Conservation (phyloP, 2,888 invertebrate genomes). For the Ectemnius lituratus region DNA sequence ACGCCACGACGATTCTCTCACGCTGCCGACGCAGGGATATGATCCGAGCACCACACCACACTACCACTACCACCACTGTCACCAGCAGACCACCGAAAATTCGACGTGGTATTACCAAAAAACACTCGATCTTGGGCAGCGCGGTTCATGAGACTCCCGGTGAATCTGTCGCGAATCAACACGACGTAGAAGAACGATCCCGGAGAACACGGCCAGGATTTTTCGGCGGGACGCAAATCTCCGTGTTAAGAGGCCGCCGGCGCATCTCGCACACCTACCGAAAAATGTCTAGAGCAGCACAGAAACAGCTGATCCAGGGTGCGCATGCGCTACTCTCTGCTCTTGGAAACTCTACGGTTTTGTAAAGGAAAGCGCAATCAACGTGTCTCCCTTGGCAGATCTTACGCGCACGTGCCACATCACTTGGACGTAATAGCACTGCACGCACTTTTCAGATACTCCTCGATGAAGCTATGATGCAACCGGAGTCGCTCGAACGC, state of each 20-base stretch:
- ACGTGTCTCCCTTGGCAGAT: too few species aligned
- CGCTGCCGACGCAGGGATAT: background rate
- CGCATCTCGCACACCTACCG: slow-evolving; percentile 1
- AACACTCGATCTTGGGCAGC: slow-evolving; percentile 32
- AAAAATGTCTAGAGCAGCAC: background rate
- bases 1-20: background rate
- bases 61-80: slow-evolving; percentile 23
- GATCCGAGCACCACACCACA: slow-evolving; percentile 6
- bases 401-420: too few species aligned
- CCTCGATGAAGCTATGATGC: background rate
- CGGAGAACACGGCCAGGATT: background rate
- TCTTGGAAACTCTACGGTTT: background rate
- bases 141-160: background rate
- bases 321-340: slow-evolving; percentile 7
- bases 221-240: background rate
- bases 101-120: slow-evolving; percentile 52
- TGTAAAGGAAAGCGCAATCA: background rate
- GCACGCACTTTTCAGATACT: too few species aligned
- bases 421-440: too few species aligned
- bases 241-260: background rate
- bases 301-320: slow-evolving; percentile 15
- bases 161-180: background rate
- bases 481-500: background rate
- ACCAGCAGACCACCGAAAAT: slow-evolving; percentile 31
- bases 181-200: background rate